Evolutionary conservation across 1,140 invertebrate species (phyloP), one percentile per base, ranked within the genome.

Genomic region (Lycorma delicatula): DNA sequence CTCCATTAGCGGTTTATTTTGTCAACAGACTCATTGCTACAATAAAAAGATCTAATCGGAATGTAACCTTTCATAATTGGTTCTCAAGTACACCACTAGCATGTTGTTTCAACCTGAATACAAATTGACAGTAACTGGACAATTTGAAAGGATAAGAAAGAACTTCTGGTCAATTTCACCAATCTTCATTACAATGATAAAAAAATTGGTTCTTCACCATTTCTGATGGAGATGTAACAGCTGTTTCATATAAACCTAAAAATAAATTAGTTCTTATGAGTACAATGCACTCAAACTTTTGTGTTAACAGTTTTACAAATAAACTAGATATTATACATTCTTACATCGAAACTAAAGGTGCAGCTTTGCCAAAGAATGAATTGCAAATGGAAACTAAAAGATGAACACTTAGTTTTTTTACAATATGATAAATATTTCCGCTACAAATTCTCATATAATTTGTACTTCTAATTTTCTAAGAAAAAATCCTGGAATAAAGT

Each of bases 11-110:
- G n/a, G n/a, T n/a, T n/a, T n/a, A n/a, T n/a, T n/a, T n/a, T n/a
- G n/a, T n/a, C n/a, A n/a, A n/a, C n/a, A n/a, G 41, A 16, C 28
- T 63, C 28, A 36, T 49, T 9, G 18, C 22, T 27, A 20, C 59
- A 22, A 9, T 58, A 20, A 7, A 38, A n/a, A 34, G 53, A 25
- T 59, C 61, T 13, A 68, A 71, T 34, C 56, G 67, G 7, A 71
- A 72, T 46, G 56, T 75, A 0, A 75, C 70, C 1, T 66, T 64
- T 36, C 70, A 74, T 52, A 72, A 74, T 38, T 74, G 68, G 67
- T 73, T 71, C 62, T 71, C 71, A 4, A 66, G 63, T 7, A 51
- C 72, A 29, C 64, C 64, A 18, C 34, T 71, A n/a, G n/a, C n/a
- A 27, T 58, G 62, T 18, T 54, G 22, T 46, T 68, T 49, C 60